These are phyloP conservation scores for Gryllus bimaculatus DNA, from an alignment of 1,140 invertebrate species.

Conservation along the genomic window DNA sequence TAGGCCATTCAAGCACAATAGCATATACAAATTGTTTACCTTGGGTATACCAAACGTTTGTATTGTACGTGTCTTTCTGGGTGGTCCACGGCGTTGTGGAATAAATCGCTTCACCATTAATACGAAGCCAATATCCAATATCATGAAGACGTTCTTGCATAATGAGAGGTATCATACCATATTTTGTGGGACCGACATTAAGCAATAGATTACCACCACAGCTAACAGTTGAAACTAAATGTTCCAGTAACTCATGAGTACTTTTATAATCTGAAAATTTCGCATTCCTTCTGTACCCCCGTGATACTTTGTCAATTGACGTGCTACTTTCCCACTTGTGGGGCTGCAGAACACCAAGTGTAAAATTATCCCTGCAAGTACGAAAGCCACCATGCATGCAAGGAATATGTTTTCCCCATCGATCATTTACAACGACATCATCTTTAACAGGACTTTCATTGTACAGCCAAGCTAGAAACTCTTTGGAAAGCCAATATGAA, in stretches of 20 bases:
- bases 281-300: conserved; percentile 77
- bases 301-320: conserved; percentile 78
- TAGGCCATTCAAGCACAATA: conserved; percentile 57
- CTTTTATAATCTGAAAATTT: conserved; percentile 59
- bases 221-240: conserved; percentile 69
- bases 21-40: conserved; percentile 44
- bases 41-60: conserved; percentile 57
- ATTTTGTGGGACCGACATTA: conserved; percentile 84
- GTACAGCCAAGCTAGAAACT: conserved; percentile 86
- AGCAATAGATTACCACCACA: conserved; percentile 76
- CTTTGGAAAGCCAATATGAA: conserved; percentile 70
- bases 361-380: conserved; percentile 75
- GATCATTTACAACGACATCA: conserved; percentile 76
- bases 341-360: conserved; percentile 62
- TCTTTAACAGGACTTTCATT: conserved; percentile 89
- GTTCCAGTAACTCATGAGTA: conserved; percentile 57
- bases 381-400: conserved; percentile 86
- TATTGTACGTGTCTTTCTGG: conserved; percentile 74
- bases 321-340: conserved; percentile 91
- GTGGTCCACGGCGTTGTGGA: conserved; percentile 60
- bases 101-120: conserved; percentile 88
- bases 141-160: conserved; percentile 77
- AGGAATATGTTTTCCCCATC: conserved; percentile 67
- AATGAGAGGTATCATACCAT: conserved; percentile 78
- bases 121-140: conserved; percentile 44